These are phyloP conservation scores for Heliothis subflexa DNA, from an alignment of 1,140 invertebrate species.

Conservation along the genomic window DNA sequence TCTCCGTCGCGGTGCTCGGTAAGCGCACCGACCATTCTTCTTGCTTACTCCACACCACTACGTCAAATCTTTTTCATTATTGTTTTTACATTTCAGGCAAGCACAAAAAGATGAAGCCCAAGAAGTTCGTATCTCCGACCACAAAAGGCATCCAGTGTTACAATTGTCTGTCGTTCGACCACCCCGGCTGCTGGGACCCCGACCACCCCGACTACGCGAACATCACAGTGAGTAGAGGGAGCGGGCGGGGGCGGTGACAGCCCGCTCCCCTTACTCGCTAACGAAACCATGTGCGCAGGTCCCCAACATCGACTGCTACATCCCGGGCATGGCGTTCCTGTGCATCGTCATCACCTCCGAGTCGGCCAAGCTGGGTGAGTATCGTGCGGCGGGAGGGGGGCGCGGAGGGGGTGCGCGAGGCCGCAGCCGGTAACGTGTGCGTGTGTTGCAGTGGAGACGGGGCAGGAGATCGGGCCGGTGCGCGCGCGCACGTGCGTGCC, in stretches of 20 bases:
- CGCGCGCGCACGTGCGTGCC: conserved; percentile 81
- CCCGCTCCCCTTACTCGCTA: neutral
- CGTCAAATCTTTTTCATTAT: neutral
- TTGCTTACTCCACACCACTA: too few species aligned
- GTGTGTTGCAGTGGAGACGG: conserved; percentile 73
- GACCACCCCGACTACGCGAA: conserved; percentile 80
- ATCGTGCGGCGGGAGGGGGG: neutral
- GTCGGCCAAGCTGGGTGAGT: conserved; percentile 78
- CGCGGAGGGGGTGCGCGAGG: neutral
- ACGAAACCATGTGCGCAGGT: conserved; percentile 58
- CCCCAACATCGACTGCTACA: conserved; percentile 81
- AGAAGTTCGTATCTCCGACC: conserved; percentile 73
- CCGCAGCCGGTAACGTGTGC: conserved; percentile 1
- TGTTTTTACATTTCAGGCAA: conserved; percentile 60
- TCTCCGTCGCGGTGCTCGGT: conserved; percentile 66
- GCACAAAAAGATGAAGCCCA: conserved; percentile 76
- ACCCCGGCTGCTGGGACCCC: conserved; percentile 81
- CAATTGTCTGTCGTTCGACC: conserved; percentile 81
- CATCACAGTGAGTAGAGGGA: conserved; percentile 66
- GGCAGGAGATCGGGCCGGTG: conserved; percentile 80
- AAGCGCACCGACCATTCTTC: too few species aligned
- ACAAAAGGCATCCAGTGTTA: conserved; percentile 81
- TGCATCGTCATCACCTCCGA: conserved; percentile 81
- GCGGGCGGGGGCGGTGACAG: neutral
- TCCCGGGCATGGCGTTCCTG: conserved; percentile 79